A percentile compares a stretch with the other conserved stretches of the same genome.
These are phyloP conservation scores for Malurus alboscapulatus DNA, from an alignment of 2,113 vertebrate genomes.

Conservation along the genomic window DNA sequence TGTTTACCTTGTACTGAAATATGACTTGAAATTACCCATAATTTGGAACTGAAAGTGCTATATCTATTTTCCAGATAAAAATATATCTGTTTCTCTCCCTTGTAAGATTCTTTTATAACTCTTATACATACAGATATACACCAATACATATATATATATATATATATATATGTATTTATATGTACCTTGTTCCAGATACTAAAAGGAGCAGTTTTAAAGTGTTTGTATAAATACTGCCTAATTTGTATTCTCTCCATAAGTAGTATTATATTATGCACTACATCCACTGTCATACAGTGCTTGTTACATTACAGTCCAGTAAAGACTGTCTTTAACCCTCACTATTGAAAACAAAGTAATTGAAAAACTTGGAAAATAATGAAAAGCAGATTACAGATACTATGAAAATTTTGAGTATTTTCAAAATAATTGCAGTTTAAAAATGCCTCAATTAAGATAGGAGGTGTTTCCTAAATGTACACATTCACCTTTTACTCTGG, in stretches of 20 bases:
- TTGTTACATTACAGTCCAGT: background rate
- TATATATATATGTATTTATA: background rate
- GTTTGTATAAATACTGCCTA: background rate
- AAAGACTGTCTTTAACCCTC: background rate
- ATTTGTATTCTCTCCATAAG: background rate
- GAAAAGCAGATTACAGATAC: background rate
- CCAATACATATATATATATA: rapidly evolving
- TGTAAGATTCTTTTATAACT: background rate
- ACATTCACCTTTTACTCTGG: background rate
- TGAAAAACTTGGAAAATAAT: background rate
- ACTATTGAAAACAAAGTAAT: background rate
- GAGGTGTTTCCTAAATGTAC: background rate
- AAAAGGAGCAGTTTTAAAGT: background rate
- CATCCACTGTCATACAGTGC: background rate
- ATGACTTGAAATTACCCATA: background rate
- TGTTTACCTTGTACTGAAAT: background rate
- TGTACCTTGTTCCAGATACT: background rate
- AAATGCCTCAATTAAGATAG: background rate
- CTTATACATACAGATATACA: background rate
- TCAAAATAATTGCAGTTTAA: background rate
- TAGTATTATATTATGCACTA: background rate
- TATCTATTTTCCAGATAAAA: background rate
- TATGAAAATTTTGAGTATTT: background rate
- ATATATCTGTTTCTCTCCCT: background rate
- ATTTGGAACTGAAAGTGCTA: background rate